phyloP scores from a whole-genome alignment of 2,113 vertebrate genomes.

The Oryzias javanicus region DNA sequence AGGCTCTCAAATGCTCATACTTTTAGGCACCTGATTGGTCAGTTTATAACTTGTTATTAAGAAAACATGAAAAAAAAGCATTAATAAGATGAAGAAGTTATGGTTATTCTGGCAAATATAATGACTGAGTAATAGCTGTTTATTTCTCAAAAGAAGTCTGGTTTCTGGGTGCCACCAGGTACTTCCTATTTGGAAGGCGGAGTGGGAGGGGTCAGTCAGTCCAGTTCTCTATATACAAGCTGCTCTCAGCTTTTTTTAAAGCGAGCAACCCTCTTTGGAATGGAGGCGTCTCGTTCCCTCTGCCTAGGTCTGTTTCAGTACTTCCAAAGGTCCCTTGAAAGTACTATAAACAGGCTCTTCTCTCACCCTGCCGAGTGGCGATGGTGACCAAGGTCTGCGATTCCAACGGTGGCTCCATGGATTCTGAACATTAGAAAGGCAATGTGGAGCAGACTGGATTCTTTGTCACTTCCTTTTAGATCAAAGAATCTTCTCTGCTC shows the following conservation, averaged over 20 bases:
- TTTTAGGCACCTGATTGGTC: too few species aligned
- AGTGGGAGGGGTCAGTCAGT: too few species aligned
- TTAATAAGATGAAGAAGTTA: too few species aligned
- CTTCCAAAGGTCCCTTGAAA: constrained; percentile 43
- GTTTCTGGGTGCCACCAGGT: too few species aligned
- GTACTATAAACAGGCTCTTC: constrained; percentile 41
- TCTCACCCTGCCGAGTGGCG: constrained; percentile 41
- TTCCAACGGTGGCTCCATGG: constrained; percentile 75
- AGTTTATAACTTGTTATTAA: too few species aligned
- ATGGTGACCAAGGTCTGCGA: constrained; percentile 66
- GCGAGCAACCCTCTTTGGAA: constrained; percentile 29
- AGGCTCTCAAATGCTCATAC: too few species aligned
- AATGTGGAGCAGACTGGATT: constrained; percentile 57
- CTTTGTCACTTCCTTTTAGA: constrained; percentile 32
- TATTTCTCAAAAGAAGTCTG: too few species aligned
- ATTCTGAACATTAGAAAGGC: constrained; percentile 28
- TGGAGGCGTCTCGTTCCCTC: constrained; percentile 23
- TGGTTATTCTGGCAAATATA: too few species aligned
- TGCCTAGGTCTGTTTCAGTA: constrained; percentile 51
- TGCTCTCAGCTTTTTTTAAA: constrained; percentile 26
- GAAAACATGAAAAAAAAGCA: too few species aligned
- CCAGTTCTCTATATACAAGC: background rate
- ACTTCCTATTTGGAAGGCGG: too few species aligned
- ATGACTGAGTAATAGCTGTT: too few species aligned
- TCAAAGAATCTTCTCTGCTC: constrained; percentile 49